Base-by-base conservation (phyloP, 2,113 vertebrate species). In the Pica pica region DNA sequence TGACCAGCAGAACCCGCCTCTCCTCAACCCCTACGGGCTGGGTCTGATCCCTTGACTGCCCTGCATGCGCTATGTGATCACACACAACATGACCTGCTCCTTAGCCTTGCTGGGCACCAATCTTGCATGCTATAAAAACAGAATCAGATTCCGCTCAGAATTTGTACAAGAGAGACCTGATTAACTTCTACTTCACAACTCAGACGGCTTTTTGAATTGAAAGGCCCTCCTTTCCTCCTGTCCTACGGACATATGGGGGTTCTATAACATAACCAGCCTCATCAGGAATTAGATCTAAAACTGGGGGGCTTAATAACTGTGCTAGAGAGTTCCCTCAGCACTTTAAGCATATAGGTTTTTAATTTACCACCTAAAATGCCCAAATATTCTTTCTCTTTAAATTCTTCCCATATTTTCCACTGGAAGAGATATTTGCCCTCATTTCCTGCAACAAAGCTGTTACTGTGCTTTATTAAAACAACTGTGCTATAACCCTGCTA, bases 401-500 rank as follows among this genome's bases (percentile, higher is more conserved):
- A 96, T 94, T 97, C 87, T 92, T 94, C 28, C 81, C 89, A 82
- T 89, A 95, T 68, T 91, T 95, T 96, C 77, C 44, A 21, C 56
- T 87, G 61, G 41, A 91, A 63, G 35, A 89, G 33, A 89, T 94
- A 96, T 89, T 83, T 94, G 47, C 68, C 42, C 73, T 93, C 86
- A 95, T 94, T 94, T 96, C 94, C 93, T 97, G 80, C 46, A 89
- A 92, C 47, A 92, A 96, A 87, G 56, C 60, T 94, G 86, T 92
- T 89, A 85, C 86, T 68, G 41, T 77, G 55, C 60, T 77, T 41
- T 89, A 59, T 80, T 94, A 78, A 92, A 90, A 92, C n/a, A 90
- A 77, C 42, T 59, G 24, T 46, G 49, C 61, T 89, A 67, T 60
- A 94, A 89, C 37, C 22, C 35, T 84, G 42, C 64, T 71, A 81